Percentiles rank a stretch among this genome's conserved stretches.
phyloP scores from a whole-genome alignment of 2,797 vertebrate species.

The Tokudaia tokunoshimensis region DNA sequence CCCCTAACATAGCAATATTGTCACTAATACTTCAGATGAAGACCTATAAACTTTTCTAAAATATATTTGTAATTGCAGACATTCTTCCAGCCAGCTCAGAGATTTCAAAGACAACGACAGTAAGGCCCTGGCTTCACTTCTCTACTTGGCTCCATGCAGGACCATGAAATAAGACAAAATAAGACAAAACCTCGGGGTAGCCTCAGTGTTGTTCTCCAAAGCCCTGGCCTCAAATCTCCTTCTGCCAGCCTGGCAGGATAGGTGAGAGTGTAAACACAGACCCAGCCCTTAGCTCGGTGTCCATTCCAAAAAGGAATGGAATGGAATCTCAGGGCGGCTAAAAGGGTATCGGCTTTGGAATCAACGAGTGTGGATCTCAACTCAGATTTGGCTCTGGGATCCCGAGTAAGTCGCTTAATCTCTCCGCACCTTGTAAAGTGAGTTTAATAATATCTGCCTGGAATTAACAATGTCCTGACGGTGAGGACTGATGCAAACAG shows the following conservation, averaged over 20 bases:
- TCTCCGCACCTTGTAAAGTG: background rate
- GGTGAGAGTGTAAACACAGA: background rate
- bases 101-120: background rate
- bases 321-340: background rate
- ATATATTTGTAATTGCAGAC: background rate
- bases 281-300: background rate
- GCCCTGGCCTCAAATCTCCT: background rate
- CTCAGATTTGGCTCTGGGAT: background rate
- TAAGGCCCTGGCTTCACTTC: background rate
- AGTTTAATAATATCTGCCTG: background rate
- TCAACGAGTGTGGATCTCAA: background rate
- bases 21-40: background rate
- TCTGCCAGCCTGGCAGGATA: background rate
- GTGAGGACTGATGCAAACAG: background rate
- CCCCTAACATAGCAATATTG: background rate
- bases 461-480: background rate
- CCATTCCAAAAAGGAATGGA: background rate
- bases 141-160: background rate
- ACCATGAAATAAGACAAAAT: background rate
- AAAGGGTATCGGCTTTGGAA: background rate
- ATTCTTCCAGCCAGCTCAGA: background rate
- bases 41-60: constrained; percentile 1
- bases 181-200: background rate
- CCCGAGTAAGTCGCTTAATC: background rate
- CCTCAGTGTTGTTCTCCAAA: background rate